Base-by-base conservation (phyloP, 1,140 invertebrate species). In the Aporrectodea caliginosa region DNA sequence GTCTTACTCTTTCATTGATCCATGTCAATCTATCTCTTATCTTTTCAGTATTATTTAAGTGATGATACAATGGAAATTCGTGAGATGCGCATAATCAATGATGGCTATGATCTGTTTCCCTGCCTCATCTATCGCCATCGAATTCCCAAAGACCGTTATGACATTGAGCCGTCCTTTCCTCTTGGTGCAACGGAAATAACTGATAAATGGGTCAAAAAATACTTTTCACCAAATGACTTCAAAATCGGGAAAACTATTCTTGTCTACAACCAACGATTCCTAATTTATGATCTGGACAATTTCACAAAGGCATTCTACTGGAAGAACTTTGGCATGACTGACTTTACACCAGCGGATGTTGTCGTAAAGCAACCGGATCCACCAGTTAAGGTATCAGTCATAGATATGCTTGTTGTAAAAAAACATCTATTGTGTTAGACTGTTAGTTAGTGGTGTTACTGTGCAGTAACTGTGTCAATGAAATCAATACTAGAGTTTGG, bases 281-380 rank as follows among this genome's bases (percentile, higher is more conserved):
- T 94, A 0, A 86, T 96, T 1, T 93, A 91, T 81, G 93, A 95
- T 84, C 94, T 93, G 83, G 94, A 95, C 84, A 83, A 90, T 14
- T 94, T 93, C 84, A 95, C 94, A 0, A 91, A 94, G 84, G 91
- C 91, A 78, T 95, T 93, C 86, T 97, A 95, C 86, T 91, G 92
- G 81, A 91, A 91, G 35, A 91, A 89, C 85, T 88, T 85, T 88
- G 87, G 88, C 80, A 81, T 88, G 78, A 85, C 87, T 74, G 84
- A 91, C 83, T 88, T 90, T 86, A 73, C 81, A 35, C 72, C 86
- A 33, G 83, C 89, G 33, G 87, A 89, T 80, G 84, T 87, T 0
- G 82, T 27, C 16, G 31, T 22, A 2, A 35, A 29, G 2, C 29
- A 43, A 22, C 35, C 33, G 91, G 91, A 86, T 92, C 89, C 1